A percentile compares a stretch with the other conserved stretches of the same genome.
Evolutionary conservation across 1,140 invertebrate genomes (phyloP).

Genomic region (Ladona fulva): DNA sequence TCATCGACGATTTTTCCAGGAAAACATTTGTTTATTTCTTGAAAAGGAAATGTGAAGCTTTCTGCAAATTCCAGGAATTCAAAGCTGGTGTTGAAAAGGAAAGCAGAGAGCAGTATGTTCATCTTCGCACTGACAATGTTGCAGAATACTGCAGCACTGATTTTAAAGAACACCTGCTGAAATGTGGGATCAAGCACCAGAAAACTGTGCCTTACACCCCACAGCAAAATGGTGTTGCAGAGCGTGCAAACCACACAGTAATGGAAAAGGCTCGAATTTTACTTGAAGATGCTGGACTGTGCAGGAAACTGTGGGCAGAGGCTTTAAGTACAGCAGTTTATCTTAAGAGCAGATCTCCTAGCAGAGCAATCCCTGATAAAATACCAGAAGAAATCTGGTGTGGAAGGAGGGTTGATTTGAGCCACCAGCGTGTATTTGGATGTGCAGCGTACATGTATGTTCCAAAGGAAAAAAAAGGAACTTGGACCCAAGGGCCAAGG

Average conservation of each 20-base stretch:
- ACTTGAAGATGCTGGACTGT: conserved; percentile 26
- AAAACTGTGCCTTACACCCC: conserved; percentile 30
- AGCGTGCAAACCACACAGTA: conserved; percentile 33
- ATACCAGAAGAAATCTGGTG: no score
- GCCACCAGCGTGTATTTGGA: no score
- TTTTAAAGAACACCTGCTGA: conserved; percentile 26
- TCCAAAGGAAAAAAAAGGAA: no score
- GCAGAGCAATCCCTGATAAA: conserved; percentile 6
- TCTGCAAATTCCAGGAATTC: conserved; percentile 16
- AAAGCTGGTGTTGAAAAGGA: conserved; percentile 18
- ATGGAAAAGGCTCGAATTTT: conserved; percentile 30
- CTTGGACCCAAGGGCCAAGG: no score
- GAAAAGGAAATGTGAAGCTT: conserved; percentile 11
- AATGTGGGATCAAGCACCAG: conserved; percentile 29
- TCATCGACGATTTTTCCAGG: conserved; percentile 27
- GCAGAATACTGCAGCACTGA: conserved; percentile 27
- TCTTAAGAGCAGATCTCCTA: conserved; percentile 26
- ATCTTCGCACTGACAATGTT: conserved; percentile 27
- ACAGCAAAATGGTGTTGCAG: conserved; percentile 34
- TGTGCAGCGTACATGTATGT: no score
- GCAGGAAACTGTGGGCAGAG: conserved; percentile 29
- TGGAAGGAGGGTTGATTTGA: no score
- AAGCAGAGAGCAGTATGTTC: conserved; percentile 18
- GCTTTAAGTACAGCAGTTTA: conserved; percentile 28
- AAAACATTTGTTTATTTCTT: conserved; percentile 27